Evolutionary conservation across 2,797 vertebrate species (phyloP), one percentile per base, ranked within the genome.

Genomic region (Takifugu ocellatus): DNA sequence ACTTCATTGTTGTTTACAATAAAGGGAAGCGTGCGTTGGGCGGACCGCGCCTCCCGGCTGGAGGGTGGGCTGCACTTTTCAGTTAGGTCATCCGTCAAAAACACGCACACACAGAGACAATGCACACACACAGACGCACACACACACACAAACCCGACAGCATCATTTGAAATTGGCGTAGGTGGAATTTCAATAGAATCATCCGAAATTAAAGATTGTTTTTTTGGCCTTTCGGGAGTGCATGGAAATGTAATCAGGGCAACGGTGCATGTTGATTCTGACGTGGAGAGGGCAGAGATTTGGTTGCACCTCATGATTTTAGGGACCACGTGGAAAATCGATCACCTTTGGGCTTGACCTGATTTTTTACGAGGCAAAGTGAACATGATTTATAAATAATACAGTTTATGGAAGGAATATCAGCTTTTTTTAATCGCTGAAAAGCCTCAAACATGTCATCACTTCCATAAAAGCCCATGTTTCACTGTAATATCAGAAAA

Each of bases 1-100:
- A 79, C 78, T 80, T 80, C 82, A 70, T 83, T 82, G 82, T 88
- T 84, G 79, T 86, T 81, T 83, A 78, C 79, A 78, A 75, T 70
- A 75, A 62, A 74, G 77, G 73, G 77, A 80, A 68, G 61, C 27
- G 77, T 68, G 78, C 60, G 77, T 81, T 62, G 64, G 61, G 46
- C 57, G 42, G 55, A 21, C 59, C 49, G 45, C 45, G 45, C 6
- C 58, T 42, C n/a, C 61, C 29, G 14, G 21, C 59, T 59, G 70
- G 2, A 7, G 55, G 31, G 33, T 25, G 33, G 66, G 53, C 56
- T 66, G 57, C 53, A 76, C 72, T 61, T 51, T 45, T 81, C 81
- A 50, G 73, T 83, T 84, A 11, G 54, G 56, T 39, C 59, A 27
- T 77, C 56, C 24, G 31, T 67, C 56, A 61, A 15, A 21, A 21